Percentiles rank a stretch among this genome's conserved stretches.
Conservation (phyloP, 1,140 invertebrate genomes). For the Bathynomus jamesi region DNA sequence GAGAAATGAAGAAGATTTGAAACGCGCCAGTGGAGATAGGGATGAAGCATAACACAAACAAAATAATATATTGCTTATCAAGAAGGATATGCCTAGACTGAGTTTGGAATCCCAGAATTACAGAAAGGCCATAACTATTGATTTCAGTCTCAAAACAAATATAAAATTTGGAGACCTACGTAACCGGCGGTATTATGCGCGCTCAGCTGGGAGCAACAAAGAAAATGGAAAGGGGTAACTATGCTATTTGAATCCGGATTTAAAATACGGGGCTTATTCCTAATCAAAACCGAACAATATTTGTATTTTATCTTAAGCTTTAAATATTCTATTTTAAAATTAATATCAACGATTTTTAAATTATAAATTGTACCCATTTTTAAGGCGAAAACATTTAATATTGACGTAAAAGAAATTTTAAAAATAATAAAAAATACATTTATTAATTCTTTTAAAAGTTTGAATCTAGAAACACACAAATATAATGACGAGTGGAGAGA, state of each 20-base stretch:
- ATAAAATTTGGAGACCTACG: not conserved
- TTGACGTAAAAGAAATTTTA: no score
- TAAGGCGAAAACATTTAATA: no score
- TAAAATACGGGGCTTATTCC: not conserved
- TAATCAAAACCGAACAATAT: not conserved
- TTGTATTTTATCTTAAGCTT: not conserved
- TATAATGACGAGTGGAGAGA: no score
- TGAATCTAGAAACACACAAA: no score
- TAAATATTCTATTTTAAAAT: no score
- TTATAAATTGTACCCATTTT: no score
- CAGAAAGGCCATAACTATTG: conserved; percentile 1
- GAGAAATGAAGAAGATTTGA: not conserved
- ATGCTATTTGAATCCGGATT: conserved; percentile 2
- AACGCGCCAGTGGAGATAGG: not conserved
- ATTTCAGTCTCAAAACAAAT: conserved; percentile 1
- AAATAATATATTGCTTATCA: conserved; percentile 2
- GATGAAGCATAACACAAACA: not conserved
- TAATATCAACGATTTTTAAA: no score
- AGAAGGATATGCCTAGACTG: not conserved
- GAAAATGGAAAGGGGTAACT: not conserved
- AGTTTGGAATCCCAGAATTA: not conserved
- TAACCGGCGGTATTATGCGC: not conserved
- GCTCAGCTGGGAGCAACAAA: not conserved
- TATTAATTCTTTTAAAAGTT: no score
- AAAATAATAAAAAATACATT: no score